Evolutionary conservation across 2,888 invertebrate species (phyloP).

Genomic region (Drosophila paramelanica): DNA sequence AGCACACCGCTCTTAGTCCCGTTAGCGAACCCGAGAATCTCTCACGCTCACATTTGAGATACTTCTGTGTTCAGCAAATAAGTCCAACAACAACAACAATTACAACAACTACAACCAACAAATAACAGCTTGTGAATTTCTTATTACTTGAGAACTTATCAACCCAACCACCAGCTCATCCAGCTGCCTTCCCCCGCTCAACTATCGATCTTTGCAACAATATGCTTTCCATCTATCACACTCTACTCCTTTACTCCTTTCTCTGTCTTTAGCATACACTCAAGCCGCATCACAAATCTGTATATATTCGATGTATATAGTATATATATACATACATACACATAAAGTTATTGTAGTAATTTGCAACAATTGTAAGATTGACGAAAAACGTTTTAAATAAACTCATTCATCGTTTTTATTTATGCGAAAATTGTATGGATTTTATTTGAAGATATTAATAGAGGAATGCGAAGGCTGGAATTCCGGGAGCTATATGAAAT

Average conservation of each 20-base stretch:
- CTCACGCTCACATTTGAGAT: conserved; percentile 59
- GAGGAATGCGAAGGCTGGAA: conserved; percentile 19
- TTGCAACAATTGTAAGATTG: conserved; percentile 82
- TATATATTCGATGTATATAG: conserved; percentile 50
- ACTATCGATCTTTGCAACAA: conserved; percentile 36
- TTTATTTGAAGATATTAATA: conserved; percentile 1
- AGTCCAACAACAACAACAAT: conserved; percentile 74
- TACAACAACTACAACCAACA: conserved; percentile 77
- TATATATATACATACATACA: conserved; percentile 27
- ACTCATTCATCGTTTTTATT: conserved; percentile 71
- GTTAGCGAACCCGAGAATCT: conserved; percentile 33
- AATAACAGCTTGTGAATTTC: conserved; percentile 75
- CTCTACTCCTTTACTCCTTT: conserved; percentile 15
- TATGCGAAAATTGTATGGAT: conserved; percentile 50
- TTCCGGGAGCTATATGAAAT: neutral
- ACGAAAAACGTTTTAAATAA: conserved; percentile 79
- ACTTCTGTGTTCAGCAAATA: conserved; percentile 70
- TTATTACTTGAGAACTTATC: conserved; percentile 73
- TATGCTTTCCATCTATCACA: conserved; percentile 45
- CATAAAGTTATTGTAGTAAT: conserved; percentile 55
- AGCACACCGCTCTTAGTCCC: conserved; percentile 76
- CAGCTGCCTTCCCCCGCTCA: conserved; percentile 20
- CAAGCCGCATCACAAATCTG: conserved; percentile 20
- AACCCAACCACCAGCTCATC: conserved; percentile 31
- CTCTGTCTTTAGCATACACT: conserved; percentile 1